Conservation (phyloP, 2,113 vertebrate genomes). For the Xenotilapia longispinis region DNA sequence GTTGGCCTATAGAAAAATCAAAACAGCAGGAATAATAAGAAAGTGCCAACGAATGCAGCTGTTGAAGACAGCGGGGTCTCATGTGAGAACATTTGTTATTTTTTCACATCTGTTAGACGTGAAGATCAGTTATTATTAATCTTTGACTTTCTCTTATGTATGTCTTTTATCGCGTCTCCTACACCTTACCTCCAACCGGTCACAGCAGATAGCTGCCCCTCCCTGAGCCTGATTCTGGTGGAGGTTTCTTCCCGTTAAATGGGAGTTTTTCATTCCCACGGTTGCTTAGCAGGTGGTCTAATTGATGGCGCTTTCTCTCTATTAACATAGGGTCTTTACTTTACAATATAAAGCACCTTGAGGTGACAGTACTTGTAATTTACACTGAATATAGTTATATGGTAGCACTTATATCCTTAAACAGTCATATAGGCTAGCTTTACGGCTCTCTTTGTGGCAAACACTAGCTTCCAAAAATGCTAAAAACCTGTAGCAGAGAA, state of each 20-base stretch:
- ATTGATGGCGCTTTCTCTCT: not conserved
- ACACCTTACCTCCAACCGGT: not conserved
- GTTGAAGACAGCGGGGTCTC: not conserved
- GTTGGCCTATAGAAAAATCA: constrained; percentile 77
- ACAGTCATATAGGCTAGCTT: not conserved
- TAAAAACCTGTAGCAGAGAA: not conserved
- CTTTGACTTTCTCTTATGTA: not conserved
- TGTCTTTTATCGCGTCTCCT: not conserved
- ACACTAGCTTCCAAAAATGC: not conserved
- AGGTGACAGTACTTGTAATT: not conserved
- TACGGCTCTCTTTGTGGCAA: not conserved
- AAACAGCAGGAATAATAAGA: not conserved
- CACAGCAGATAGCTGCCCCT: not conserved
- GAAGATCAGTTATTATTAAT: not conserved
- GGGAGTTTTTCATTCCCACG: not conserved
- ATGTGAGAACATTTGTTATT: not conserved
- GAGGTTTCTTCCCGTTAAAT: not conserved
- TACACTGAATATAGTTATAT: not conserved
- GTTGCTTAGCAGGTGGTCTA: not conserved
- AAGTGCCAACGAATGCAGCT: not conserved
- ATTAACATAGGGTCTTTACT: not conserved
- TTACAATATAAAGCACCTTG: not conserved
- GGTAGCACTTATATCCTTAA: not conserved
- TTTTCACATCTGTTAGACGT: not conserved
- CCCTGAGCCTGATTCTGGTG: not conserved